Evolutionary conservation across 2,113 vertebrate genomes (phyloP).

Genomic region (Empidonax traillii): DNA sequence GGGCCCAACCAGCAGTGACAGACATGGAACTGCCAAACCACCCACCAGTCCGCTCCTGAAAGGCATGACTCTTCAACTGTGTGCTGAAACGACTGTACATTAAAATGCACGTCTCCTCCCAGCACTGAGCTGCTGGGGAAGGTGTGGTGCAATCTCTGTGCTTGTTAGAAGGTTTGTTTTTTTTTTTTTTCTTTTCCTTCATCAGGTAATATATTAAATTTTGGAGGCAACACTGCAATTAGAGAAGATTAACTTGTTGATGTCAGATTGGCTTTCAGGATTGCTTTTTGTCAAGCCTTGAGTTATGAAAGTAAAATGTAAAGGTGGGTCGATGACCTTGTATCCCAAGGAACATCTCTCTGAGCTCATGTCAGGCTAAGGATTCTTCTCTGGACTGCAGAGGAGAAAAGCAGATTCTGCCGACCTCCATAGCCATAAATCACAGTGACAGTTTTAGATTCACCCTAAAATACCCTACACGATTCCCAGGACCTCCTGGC

Average conservation of each 20-base stretch:
- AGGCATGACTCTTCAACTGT: neutral
- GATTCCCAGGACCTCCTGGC: neutral
- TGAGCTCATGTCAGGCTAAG: neutral
- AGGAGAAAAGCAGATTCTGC: neutral
- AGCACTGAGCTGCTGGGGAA: neutral
- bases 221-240: conserved; percentile 34
- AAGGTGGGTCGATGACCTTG: conserved; percentile 8
- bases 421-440: neutral
- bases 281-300: conserved; percentile 21
- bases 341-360: neutral
- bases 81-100: neutral
- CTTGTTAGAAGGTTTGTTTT: neutral
- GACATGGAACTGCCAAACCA: neutral
- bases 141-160: conserved; percentile 16
- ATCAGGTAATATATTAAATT: neutral
- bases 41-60: neutral
- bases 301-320: conserved; percentile 22
- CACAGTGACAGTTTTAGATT: neutral
- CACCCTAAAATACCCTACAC: neutral
- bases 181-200: neutral
- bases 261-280: neutral
- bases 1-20: neutral
- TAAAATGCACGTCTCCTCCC: neutral
- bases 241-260: conserved; percentile 27
- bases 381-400: neutral